Evolutionary conservation across 1,140 invertebrate genomes (phyloP), one percentile per base, ranked within the genome.

Genomic region (Globodera ellingtonae): DNA sequence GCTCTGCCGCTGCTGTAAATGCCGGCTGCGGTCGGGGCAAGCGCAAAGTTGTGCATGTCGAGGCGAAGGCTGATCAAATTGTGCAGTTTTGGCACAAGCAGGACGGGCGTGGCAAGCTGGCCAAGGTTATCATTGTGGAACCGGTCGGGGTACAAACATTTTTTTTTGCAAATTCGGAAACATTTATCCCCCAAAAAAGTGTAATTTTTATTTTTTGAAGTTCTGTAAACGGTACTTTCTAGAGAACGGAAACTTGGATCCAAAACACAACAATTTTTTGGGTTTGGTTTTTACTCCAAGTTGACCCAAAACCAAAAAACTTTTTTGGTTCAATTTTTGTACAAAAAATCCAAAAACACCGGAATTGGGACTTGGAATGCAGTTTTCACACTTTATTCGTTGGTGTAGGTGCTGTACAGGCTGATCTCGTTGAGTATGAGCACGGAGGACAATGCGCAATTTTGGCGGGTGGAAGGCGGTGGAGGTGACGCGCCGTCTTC

Each of bases 401-500:
- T 18, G 56, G 56, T 13, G 50, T 0, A 62, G 56, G 56, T 79
- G 35, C 15, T 75, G 35, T 81, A 70, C 79, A 44, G 24, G 15
- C n/a, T 81, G 44, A 81, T 81, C 79, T 82, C 80, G 5, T 21
- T 83, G 47, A 71, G 10, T 44, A 56, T 67, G 10, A 81, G 52
- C 48, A 44, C 52, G 35, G 81, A 81, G 10, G 81, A 66, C 9
- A 50, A 46, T 73, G 18, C 1, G 10, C 50, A 52, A 52, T 52
- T 52, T 52, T 52, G 50, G 50, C 50, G 50, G 0, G 50, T 52
- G 50, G 50, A 5, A 52, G 50, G 10, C 50, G 50, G 3, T 13
- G 35, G 35, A 35, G 50, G 7, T 52, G 50, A 52, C 7, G 18
- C 35, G 13, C 18, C 46, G n/a, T 62, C 21, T 0, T 66, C 79